Conservation (phyloP, 2,888 invertebrate genomes). For the Deroplatys truncata region DNA sequence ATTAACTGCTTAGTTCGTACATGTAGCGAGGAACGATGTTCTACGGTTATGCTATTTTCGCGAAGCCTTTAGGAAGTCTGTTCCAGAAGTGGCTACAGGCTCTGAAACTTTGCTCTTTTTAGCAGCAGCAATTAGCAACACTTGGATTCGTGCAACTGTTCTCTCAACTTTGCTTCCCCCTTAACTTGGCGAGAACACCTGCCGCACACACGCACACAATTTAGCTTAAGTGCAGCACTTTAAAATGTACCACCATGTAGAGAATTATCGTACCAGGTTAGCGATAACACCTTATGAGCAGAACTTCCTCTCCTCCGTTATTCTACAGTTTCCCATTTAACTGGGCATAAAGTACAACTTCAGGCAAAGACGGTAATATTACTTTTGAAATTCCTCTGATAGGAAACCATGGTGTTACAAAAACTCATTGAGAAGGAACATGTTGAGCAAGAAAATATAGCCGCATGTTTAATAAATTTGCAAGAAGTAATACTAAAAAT, state of each 20-base stretch:
- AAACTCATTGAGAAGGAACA: too few relatives aligned
- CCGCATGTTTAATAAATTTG: too few relatives aligned
- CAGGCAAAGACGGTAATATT: too few relatives aligned
- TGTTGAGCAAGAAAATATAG: too few relatives aligned
- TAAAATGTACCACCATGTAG: background rate
- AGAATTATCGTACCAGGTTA: background rate
- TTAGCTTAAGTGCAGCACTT: background rate
- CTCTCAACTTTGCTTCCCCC: background rate
- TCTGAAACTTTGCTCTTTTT: background rate
- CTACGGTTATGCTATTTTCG: background rate
- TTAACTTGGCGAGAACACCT: background rate
- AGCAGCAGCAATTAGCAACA: background rate
- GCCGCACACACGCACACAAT: background rate
- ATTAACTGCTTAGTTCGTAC: background rate
- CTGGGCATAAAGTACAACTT: fast-evolving
- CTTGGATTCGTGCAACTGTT: background rate
- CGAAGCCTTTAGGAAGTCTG: background rate
- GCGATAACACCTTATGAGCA: background rate
- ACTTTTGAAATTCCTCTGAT: too few relatives aligned
- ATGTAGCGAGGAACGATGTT: background rate
- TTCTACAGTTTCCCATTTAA: too few relatives aligned
- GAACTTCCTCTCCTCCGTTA: too few relatives aligned
- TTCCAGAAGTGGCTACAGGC: background rate
- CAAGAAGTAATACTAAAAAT: too few relatives aligned
- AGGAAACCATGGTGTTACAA: too few relatives aligned